phyloP scores from a whole-genome alignment of 2,797 vertebrate genomes.

The Buphagus erythrorhynchus region DNA sequence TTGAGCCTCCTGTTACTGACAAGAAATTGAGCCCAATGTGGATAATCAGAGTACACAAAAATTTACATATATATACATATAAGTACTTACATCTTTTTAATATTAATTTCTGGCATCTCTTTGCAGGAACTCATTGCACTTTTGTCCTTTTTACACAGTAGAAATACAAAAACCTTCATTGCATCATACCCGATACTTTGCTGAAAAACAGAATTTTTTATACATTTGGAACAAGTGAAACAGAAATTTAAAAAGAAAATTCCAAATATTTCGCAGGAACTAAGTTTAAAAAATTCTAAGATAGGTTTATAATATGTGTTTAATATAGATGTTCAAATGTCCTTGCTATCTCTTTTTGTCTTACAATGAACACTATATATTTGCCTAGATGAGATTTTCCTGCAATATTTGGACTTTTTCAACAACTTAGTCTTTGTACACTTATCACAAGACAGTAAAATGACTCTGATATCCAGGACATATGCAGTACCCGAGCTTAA shows the following conservation, averaged over 20 bases:
- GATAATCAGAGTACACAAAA: background rate
- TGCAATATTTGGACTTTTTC: background rate
- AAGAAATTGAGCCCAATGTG: background rate
- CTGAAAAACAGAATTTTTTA: background rate
- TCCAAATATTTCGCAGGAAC: background rate
- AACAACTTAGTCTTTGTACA: background rate
- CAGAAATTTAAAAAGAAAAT: background rate
- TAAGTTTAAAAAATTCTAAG: background rate
- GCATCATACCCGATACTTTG: background rate
- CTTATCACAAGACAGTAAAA: background rate
- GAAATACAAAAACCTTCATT: background rate
- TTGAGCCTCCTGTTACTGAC: rapidly evolving
- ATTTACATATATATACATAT: background rate
- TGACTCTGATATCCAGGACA: background rate
- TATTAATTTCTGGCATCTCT: background rate
- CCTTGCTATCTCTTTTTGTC: background rate
- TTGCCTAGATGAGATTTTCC: background rate
- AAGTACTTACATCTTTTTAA: background rate
- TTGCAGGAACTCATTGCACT: background rate
- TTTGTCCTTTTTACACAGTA: background rate
- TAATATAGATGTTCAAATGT: background rate
- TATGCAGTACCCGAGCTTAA: background rate
- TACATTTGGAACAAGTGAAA: background rate
- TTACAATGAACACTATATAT: background rate
- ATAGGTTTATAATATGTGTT: background rate